phyloP scores from a whole-genome alignment of 2,113 vertebrate genomes.

The Tachysurus vachellii region DNA sequence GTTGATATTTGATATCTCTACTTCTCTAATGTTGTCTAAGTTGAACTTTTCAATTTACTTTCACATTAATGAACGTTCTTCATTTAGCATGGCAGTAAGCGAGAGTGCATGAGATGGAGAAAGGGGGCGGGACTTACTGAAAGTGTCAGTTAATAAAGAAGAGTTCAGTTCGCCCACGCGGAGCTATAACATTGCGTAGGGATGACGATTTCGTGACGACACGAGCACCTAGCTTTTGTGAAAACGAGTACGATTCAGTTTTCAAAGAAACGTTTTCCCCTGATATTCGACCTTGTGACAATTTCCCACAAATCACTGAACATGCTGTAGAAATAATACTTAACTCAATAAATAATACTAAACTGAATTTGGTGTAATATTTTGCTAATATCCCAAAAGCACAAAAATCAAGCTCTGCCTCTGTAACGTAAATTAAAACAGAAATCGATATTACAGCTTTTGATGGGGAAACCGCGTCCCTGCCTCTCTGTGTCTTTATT shows the following conservation, averaged over 20 bases:
- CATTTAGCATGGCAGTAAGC: neutral
- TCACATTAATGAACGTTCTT: neutral
- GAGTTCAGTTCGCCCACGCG: neutral
- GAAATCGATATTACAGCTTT: slow-evolving; percentile 49
- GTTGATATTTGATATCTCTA: neutral
- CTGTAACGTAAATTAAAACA: slow-evolving; percentile 39
- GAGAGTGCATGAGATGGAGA: neutral
- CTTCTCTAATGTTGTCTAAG: neutral
- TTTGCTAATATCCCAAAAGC: neutral
- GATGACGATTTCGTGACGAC: neutral
- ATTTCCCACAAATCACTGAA: neutral
- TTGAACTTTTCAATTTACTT: neutral
- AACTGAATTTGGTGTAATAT: neutral
- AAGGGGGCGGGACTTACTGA: neutral
- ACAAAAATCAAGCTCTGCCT: neutral
- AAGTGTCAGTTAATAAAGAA: neutral
- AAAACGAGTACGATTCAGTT: neutral
- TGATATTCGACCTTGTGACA: neutral
- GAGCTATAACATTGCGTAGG: neutral
- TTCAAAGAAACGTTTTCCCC: neutral
- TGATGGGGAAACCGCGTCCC: slow-evolving; percentile 41
- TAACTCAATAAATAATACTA: neutral
- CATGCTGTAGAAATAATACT: neutral
- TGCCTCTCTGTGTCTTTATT: slow-evolving; percentile 48
- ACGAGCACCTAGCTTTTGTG: neutral